Percentiles rank a stretch among this genome's conserved stretches.
Evolutionary conservation across 2,797 vertebrate species (phyloP).

Genomic region (Orientallactaga sibirica): DNA sequence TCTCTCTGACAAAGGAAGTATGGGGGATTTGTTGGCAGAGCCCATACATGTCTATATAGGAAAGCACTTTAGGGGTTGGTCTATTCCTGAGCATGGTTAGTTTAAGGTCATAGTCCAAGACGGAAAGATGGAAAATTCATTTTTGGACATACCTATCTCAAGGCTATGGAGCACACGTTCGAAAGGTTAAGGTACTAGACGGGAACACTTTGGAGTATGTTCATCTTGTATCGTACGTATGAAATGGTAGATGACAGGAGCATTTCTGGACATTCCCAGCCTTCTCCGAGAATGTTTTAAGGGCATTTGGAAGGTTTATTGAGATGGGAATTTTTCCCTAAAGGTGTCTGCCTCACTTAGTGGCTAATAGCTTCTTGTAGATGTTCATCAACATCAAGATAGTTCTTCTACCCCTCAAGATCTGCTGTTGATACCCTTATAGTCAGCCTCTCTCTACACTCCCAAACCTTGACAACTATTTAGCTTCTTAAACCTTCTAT

Average conservation of each 20-base stretch:
- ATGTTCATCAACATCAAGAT: background rate
- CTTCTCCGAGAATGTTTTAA: background rate
- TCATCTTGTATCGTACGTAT: background rate
- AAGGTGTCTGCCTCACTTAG: background rate
- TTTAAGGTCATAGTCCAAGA: background rate
- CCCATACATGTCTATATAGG: background rate
- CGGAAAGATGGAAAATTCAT: background rate
- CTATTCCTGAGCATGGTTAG: background rate
- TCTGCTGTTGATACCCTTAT: background rate
- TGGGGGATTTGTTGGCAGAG: background rate
- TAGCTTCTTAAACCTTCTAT: slow-evolving; percentile 6
- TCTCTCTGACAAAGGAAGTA: background rate
- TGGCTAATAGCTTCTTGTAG: background rate
- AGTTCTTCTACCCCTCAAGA: background rate
- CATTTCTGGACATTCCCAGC: background rate
- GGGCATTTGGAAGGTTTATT: too few relatives aligned
- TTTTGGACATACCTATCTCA: background rate
- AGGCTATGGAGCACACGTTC: background rate
- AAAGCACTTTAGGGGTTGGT: background rate
- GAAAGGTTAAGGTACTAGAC: background rate
- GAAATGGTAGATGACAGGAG: background rate
- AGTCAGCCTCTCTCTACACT: background rate
- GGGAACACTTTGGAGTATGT: background rate
- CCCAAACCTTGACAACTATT: background rate
- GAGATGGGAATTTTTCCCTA: background rate